Base-by-base conservation (phyloP, 2,888 invertebrate genomes). In the Hydriomena furcata region DNA sequence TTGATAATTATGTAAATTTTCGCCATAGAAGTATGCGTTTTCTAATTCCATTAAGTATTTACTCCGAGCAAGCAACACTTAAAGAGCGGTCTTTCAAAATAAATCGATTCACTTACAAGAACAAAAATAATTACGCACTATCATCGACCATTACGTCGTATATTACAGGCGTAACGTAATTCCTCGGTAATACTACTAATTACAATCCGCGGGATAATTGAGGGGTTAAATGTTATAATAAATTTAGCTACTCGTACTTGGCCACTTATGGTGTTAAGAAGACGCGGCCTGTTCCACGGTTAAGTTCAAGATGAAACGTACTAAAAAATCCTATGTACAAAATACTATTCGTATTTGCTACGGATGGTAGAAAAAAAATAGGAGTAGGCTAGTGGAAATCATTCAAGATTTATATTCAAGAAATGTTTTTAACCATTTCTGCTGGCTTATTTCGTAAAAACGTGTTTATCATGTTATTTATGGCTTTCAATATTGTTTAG, bases 101-200 rank as follows among this genome's bases (percentile, higher is more conserved):
- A 61, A 63, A 63, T 60, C 58, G 66, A 71, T 68, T 68, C 67
- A 66, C 63, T 67, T 67, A 66, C 64, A 68, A 61, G 72, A 66
- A 67, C 61, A 66, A 77, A 79, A 79, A 79, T 80, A 79, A 81
- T 81, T 73, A 76, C 73, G 68, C 66, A 50, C 72, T 75, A 76
- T 79, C 74, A 74, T 69, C 76, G 74, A 36, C 76, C 65, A 81
- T 82, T 82, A 60, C 67, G 58, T 61, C 71, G 74, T 81, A 79
- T 79, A 79, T 80, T 79, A 78, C 68, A 56, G 66, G 60, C 63
- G 68, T 77, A 79, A 78, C 74, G 69, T 73, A 76, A 79, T 52
- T 37, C 42, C 47, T 47, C 37, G n/a, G 47, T 52, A 52, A 52
- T 52, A 52, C 20, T 43, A 42, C 55, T 60, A 57, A 60, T 60